A percentile compares a stretch with the other conserved stretches of the same genome.
phyloP scores from a whole-genome alignment of 2,113 vertebrate genomes.

The Brachyistius frenatus region DNA sequence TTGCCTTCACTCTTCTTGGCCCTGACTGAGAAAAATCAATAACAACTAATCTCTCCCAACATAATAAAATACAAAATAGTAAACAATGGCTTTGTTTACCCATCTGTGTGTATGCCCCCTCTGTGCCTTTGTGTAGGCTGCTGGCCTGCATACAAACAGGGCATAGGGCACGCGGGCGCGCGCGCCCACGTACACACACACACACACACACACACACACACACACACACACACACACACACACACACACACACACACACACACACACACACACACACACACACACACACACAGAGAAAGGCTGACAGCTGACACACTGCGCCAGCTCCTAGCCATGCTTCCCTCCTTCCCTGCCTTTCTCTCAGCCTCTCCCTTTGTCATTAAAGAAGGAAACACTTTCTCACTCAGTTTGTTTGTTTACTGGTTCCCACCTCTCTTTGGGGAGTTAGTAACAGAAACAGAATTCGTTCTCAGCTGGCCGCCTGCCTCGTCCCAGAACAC shows the following conservation, averaged over 20 bases:
- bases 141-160: conserved; percentile 74
- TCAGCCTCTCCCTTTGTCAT: conserved; percentile 75
- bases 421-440: conserved; percentile 83
- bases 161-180: conserved; percentile 68
- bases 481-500: conserved; percentile 77
- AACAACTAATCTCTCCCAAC: conserved; percentile 92
- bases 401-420: conserved; percentile 82
- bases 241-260: conserved; percentile 12
- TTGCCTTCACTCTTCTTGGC: conserved; percentile 79
- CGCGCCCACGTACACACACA: conserved; percentile 10
- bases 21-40: conserved; percentile 93
- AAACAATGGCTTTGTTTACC: conserved; percentile 95
- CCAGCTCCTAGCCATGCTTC: conserved; percentile 60
- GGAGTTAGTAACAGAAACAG: conserved; percentile 80
- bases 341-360: conserved; percentile 61
- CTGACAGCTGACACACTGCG: conserved; percentile 78
- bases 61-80: conserved; percentile 93
- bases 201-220: conserved; percentile 6
- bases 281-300: conserved; percentile 25
- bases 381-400: conserved; percentile 77
- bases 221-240: conserved; percentile 20
- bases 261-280: background rate
- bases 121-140: conserved; percentile 73
- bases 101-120: conserved; percentile 81
- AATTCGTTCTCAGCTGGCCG: conserved; percentile 82